Conservation (phyloP, 2,888 invertebrate genomes). For the Clistopyga incitator region DNA sequence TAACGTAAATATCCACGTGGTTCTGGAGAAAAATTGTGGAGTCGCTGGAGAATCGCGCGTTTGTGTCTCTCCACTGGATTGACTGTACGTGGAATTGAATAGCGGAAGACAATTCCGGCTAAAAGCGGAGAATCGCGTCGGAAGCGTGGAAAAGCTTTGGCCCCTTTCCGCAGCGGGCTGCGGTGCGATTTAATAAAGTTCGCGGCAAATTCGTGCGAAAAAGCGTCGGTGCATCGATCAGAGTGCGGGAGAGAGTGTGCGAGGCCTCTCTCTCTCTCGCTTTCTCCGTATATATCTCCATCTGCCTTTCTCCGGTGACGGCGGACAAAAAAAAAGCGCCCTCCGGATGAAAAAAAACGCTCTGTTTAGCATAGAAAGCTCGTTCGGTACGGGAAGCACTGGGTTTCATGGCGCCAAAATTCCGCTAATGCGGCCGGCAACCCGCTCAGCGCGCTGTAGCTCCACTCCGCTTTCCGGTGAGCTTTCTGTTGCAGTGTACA, state of each 20-base stretch:
- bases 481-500: conserved; percentile 17
- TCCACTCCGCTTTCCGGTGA: conserved; percentile 26
- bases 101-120: conserved; percentile 25
- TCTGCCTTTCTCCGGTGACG: conserved; percentile 21
- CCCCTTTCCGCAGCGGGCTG: conserved; percentile 25
- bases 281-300: conserved; percentile 13
- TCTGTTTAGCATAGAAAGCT: conserved; percentile 75
- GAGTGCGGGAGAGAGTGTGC: conserved; percentile 10
- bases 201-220: conserved; percentile 67
- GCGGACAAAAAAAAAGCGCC: conserved; percentile 24
- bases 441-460: conserved; percentile 18
- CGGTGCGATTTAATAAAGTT: conserved; percentile 65
- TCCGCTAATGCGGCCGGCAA: conserved; percentile 64
- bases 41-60: neutral
- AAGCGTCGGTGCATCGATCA: conserved; percentile 69
- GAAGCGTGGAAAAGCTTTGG: conserved; percentile 42
- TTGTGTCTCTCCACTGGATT: too few species aligned
- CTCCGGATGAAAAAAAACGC: conserved; percentile 68
- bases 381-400: conserved; percentile 67
- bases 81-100: conserved; percentile 29
- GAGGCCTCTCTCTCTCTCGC: conserved; percentile 4
- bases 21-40: too few species aligned
- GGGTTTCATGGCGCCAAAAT: conserved; percentile 69
- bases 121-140: conserved; percentile 40
- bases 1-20: too few species aligned